Base-by-base conservation (phyloP, 37 sponge, comb jelly and placozoan genomes). In the Ianthella basta region DNA sequence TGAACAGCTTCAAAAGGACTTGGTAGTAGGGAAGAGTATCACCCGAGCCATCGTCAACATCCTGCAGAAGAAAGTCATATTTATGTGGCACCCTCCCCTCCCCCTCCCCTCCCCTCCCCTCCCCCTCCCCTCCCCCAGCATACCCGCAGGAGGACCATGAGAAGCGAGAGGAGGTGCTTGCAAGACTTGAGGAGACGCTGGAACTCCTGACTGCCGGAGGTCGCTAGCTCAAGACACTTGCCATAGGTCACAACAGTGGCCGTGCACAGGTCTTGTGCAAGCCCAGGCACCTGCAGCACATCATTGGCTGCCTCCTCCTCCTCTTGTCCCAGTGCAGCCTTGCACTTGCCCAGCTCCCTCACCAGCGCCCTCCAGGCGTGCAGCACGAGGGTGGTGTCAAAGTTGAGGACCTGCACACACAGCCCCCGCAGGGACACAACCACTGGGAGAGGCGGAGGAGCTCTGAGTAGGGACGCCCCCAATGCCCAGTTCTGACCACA, bases 41-140 rank as follows among this genome's bases (percentile, higher is more conserved):
- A 30, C 73, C 37, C 8, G 40, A 20, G 14, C 73, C 73, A 72
- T 72, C 73, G 36, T 72, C 73, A 72, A 72, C 37, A 33, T 72
- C 73, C 73, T 72, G 19, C 5, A 30, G 32, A 72, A 10, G 39
- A 30, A 19, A 20, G 36, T 20, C 73, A 35, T 12, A 35, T 6
- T 19, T 66, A 23, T 66, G 68, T 24, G 29, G 25, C 23, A 56
- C 15, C 15, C 59, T 56, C 59, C 18, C 16, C 59, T 56, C 16
- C 18, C 16, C 59, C 16, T 18, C 15, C 59, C 15, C 18, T 15
- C 59, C 15, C 59, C 15, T 56, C 16, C 59, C 15, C 16, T 56
- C 15, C 18, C n/a, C n/a, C n/a, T n/a, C n/a, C n/a, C n/a, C n/a
- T n/a, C n/a, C n/a, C n/a, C n/a, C n/a, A n/a, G 41, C 73, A 37